Evolutionary conservation across 2,888 invertebrate species (phyloP).

Genomic region (Melinaea marsaeus): DNA sequence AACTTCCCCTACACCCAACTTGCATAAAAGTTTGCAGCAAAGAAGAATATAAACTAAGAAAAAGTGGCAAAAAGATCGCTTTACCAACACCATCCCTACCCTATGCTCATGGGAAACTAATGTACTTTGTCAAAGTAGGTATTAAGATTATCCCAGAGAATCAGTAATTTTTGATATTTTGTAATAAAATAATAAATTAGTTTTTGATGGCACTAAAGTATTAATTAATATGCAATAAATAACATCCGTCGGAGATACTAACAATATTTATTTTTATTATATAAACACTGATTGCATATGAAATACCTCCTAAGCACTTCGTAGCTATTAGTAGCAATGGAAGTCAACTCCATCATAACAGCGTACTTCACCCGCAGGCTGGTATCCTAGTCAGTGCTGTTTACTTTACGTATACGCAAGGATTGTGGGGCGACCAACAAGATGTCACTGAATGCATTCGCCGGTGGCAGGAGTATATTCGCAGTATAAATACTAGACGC

Average conservation of each 20-base stretch:
- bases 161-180: too few relatives aligned
- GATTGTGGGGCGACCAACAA: conserved; percentile 70
- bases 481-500: conserved; percentile 63
- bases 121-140: conserved; percentile 68
- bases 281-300: conserved; percentile 9
- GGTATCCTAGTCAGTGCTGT: conserved; percentile 64
- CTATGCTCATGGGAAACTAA: conserved; percentile 61
- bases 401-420: conserved; percentile 70
- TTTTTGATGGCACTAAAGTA: too few relatives aligned
- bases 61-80: conserved; percentile 42
- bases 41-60: conserved; percentile 56
- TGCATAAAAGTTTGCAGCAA: conserved; percentile 67
- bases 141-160: neutral
- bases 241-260: too few relatives aligned
- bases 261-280: too few relatives aligned
- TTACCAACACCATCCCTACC: conserved; percentile 42
- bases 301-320: conserved; percentile 53
- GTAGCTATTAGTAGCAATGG: conserved; percentile 47
- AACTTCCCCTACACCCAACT: conserved; percentile 58
- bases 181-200: too few relatives aligned
- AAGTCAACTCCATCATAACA: conserved; percentile 19
- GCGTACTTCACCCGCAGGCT: conserved; percentile 48
- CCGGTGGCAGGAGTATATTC: conserved; percentile 66
- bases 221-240: too few relatives aligned
- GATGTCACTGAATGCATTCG: conserved; percentile 64